Conservation (phyloP, 2,888 invertebrate genomes). For the Platerodrilus igneus region DNA sequence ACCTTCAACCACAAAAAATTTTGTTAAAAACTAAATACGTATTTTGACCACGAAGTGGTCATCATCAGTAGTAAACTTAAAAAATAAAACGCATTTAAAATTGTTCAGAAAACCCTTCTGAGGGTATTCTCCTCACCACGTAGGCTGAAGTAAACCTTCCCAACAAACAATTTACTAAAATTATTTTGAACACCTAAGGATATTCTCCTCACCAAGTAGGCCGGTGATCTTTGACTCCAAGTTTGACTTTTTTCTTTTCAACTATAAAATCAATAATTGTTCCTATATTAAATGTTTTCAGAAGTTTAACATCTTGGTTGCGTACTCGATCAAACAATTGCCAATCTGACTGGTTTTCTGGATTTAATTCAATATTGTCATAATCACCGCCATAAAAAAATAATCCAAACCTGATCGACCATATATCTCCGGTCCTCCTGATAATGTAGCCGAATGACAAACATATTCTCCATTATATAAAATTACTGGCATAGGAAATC, state of each 20-base stretch:
- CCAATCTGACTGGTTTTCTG: conserved; percentile 45
- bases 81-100: too few relatives aligned
- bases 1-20: too few relatives aligned
- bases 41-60: too few relatives aligned
- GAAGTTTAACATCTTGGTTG: conserved; percentile 62
- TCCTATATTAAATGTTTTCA: conserved; percentile 64
- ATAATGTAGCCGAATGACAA: conserved; percentile 70
- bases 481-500: conserved; percentile 75
- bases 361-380: too few relatives aligned
- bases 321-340: conserved; percentile 60
- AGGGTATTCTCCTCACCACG: too few relatives aligned
- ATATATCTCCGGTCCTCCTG: conserved; percentile 70
- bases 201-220: too few relatives aligned
- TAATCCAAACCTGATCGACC: conserved; percentile 62
- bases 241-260: conserved; percentile 78
- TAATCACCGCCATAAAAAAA: conserved; percentile 44
- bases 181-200: too few relatives aligned
- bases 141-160: too few relatives aligned
- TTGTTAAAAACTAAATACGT: too few relatives aligned
- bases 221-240: conserved; percentile 71
- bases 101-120: too few relatives aligned
- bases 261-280: conserved; percentile 80
- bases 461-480: conserved; percentile 68
- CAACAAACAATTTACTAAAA: too few relatives aligned
- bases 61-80: too few relatives aligned